Base-by-base conservation (phyloP, 2,888 invertebrate species). In the Cantharis flavilabris region DNA sequence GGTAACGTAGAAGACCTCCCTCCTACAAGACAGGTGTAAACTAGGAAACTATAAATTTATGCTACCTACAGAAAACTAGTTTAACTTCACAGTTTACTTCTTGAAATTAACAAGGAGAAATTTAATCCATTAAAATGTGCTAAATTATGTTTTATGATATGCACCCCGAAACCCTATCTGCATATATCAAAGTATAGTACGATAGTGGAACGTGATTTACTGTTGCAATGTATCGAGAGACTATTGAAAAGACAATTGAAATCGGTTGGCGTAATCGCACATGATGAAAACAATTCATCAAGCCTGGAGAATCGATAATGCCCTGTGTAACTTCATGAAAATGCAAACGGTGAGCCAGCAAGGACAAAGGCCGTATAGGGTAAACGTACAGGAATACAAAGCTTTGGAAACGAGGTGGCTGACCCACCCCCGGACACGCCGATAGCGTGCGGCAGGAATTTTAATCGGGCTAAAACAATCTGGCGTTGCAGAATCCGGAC, bases 231-330 rank as follows among this genome's bases (percentile, higher is more conserved):
- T 86, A 87, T 87, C 86, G 83, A 84, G 86, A 85, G 86, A 85
- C 86, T 85, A 88, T 88, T 88, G 88, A 88, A 88, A 88, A 87
- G 87, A 86, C 88, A 89, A 89, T 89, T 88, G 88, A 88, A 89
- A 88, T 88, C 86, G 86, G 84, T 81, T 86, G 83, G 84, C 84
- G 87, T 88, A 88, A 88, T 88, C 87, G 88, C 87, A 88, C 88
- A 88, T 88, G 88, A 88, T 88, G 88, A 89, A 88, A 88, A 88
- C 89, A 86, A 88, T 89, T 88, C 87, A 88, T 89, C 88, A 88
- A 87, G 85, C 86, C 84, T 83, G 82, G 81, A 76, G 81, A 85
- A 86, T 86, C 86, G 86, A 86, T 87, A 86, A 72, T 76, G 77
- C 79, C 81, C 75, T 74, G 79, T 75, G 81, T 77, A 83, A 86